Percentiles rank a stretch among this genome's conserved stretches.
Evolutionary conservation across 53 echinoderm and acorn worm genomes (phyloP).

Genomic region (Henricia sp.): DNA sequence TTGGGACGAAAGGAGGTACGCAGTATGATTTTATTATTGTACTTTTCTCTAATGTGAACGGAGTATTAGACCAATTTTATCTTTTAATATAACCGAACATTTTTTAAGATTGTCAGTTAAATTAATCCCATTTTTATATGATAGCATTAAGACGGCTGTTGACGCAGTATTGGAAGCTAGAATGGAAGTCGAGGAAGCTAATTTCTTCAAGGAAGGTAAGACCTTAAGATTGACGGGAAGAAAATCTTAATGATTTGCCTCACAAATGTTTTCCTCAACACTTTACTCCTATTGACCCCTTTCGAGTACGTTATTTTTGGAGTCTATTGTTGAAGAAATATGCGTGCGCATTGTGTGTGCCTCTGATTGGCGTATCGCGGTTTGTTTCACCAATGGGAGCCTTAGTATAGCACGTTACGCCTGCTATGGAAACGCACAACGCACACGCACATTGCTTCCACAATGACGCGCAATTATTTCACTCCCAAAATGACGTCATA

Average conservation of each 20-base stretch:
- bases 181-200: constrained; percentile 23
- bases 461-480: no score
- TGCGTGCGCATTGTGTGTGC: no score
- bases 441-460: no score
- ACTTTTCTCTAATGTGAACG: neutral
- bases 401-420: no score
- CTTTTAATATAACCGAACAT: neutral
- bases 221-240: no score
- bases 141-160: constrained; percentile 50
- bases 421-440: no score
- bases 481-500: neutral
- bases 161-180: constrained; percentile 44
- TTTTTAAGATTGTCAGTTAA: no score
- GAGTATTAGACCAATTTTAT: neutral
- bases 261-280: neutral
- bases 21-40: no score
- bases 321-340: no score
- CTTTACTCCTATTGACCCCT: neutral
- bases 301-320: neutral
- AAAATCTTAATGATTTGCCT: neutral
- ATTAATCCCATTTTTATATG: neutral
- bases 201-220: constrained; percentile 53
- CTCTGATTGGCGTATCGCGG: no score
- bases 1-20: no score
- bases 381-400: no score